A percentile compares a stretch with the other conserved stretches of the same genome.
Conservation (phyloP, 2,113 vertebrate genomes). For the Eira barbara region DNA sequence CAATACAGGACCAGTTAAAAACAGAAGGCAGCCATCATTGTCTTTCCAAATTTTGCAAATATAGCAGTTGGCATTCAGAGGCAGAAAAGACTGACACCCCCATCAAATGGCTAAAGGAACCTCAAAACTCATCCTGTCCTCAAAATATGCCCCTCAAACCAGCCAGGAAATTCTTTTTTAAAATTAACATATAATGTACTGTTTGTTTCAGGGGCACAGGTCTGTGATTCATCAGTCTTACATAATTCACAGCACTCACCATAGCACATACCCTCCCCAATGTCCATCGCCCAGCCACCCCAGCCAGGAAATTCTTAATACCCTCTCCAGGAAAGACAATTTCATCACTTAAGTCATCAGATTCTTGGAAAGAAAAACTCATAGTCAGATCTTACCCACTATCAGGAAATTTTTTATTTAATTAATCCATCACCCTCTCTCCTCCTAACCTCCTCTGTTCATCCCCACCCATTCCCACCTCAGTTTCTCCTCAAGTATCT, state of each 20-base stretch:
- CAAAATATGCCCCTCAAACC: background rate
- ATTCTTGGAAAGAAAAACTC: background rate
- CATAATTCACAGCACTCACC: too few relatives aligned
- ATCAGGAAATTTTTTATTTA: background rate
- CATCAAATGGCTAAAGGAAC: background rate
- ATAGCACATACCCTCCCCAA: too few relatives aligned
- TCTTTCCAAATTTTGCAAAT: conserved; percentile 13
- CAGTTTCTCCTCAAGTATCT: background rate
- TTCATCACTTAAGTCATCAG: background rate
- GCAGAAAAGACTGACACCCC: background rate
- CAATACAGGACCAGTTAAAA: background rate
- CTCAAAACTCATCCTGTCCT: background rate
- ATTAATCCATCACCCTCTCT: background rate
- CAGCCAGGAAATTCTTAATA: background rate
- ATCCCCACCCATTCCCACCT: background rate
- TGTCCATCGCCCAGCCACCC: too few relatives aligned
- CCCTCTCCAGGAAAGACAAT: background rate
- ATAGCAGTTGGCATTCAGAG: background rate
- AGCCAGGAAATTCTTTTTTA: background rate
- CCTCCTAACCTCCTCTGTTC: background rate
- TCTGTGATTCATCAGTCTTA: too few relatives aligned
- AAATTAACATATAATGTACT: too few relatives aligned
- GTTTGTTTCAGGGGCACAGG: too few relatives aligned
- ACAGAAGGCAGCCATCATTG: background rate
- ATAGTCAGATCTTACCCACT: background rate